Base-by-base conservation (phyloP, 30 jellyfish, hydroid and myxozoan species). In the Hydractinia echinata region DNA sequence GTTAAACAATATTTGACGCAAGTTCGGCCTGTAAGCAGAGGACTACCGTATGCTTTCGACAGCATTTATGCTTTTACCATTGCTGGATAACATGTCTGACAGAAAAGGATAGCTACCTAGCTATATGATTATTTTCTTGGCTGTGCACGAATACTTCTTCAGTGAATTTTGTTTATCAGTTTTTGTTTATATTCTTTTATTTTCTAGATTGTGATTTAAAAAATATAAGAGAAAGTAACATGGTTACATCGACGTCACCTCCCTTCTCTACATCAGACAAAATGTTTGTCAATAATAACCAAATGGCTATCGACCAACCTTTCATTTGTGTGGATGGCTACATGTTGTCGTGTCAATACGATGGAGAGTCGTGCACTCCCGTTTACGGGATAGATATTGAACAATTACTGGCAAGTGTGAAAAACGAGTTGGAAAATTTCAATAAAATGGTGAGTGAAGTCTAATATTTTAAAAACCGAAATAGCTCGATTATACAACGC, bases 281-380 rank as follows among this genome's bases (percentile, higher is more conserved):
- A 20, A 50, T 71, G 81, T 20, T 71, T 48, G 81, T 71, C 39
- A 50, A 71, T 7, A 71, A 71, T 71, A 20, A 30, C 55, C 49
- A 14, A 7, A 14, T 52, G 68, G 81, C 66, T 6, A n/a, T 71
- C 53, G 81, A 71, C 39, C 49, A 71, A 4, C 81, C 81, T 52
- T 71, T 71, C 55, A 71, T 71, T 7, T 71, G 81, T 71, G 81
- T 71, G 81, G 81, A 71, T 20, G 81, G 81, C 10, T 71, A 71
- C 81, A 8, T 71, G 55, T 9, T 71, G 61, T 30, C 55, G 18
- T 71, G 81, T 71, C 81, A 50, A 71, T 71, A 20, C 61, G 81
- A 71, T 71, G 81, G 81, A 30, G 81, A 71, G 61, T 19, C 60
- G 8, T 71, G 81, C 81, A 71, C 81, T 71, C 81, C 81, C n/a